A percentile compares a stretch with the other conserved stretches of the same genome.
Evolutionary conservation across 2,797 vertebrate species (phyloP).

Genomic region (Odontamblyopus lacepedii): DNA sequence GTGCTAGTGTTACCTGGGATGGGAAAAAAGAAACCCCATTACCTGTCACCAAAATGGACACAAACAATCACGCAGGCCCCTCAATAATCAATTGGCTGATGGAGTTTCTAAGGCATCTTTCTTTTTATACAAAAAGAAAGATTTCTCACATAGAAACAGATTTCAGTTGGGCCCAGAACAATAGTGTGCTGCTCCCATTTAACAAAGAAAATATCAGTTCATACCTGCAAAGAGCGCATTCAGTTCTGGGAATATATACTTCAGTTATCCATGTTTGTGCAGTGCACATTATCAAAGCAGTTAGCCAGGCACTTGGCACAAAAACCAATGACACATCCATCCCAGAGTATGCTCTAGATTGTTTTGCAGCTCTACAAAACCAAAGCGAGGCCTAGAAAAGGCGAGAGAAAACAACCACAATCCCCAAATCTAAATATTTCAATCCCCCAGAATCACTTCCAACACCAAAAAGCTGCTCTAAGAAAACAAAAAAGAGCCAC

Average conservation of each 20-base stretch:
- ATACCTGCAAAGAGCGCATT: neutral
- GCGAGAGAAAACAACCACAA: too few species aligned
- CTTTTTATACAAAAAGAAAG: neutral
- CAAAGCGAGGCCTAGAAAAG: too few species aligned
- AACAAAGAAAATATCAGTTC: neutral
- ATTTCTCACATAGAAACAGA: neutral
- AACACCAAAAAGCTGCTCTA: too few species aligned
- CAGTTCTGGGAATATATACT: neutral
- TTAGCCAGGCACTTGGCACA: too few species aligned
- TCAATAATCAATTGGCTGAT: neutral
- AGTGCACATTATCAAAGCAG: too few species aligned
- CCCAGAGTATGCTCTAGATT: too few species aligned
- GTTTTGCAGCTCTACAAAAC: too few species aligned
- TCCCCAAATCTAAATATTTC: too few species aligned
- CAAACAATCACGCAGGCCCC: neutral
- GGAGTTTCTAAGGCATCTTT: neutral
- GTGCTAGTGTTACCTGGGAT: neutral
- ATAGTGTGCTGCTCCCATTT: neutral
- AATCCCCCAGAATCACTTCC: too few species aligned
- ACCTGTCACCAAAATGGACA: neutral
- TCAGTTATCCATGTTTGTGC: too few species aligned
- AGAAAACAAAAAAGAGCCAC: too few species aligned
- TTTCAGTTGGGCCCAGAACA: neutral
- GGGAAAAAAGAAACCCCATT: neutral
- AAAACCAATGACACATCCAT: too few species aligned